Evolutionary conservation across 2,888 invertebrate genomes (phyloP).

Genomic region (Conops quadrifasciatus): DNA sequence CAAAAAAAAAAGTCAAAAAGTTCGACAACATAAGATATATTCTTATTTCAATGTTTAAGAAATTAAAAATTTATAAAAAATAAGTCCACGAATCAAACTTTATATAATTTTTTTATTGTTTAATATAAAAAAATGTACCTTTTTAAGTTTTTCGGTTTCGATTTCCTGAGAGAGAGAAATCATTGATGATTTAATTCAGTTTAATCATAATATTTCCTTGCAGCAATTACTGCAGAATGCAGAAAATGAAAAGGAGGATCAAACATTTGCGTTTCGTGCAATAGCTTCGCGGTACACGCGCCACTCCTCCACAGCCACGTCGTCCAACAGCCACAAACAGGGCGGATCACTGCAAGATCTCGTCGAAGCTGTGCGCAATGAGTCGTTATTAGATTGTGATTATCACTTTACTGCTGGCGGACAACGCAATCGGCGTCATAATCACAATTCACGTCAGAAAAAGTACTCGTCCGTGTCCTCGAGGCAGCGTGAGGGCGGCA

Average conservation of each 20-base stretch:
- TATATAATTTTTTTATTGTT: too few species aligned
- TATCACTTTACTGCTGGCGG: conserved; percentile 54
- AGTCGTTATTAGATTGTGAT: conserved; percentile 61
- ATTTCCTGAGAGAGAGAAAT: too few species aligned
- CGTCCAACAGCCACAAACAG: conserved; percentile 65
- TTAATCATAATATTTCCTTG: conserved; percentile 42
- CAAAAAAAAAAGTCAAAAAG: too few species aligned
- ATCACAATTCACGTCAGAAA: conserved; percentile 61
- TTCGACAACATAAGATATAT: too few species aligned
- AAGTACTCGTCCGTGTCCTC: conserved; percentile 64
- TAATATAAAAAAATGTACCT: too few species aligned
- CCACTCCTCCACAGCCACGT: conserved; percentile 51
- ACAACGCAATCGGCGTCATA: conserved; percentile 53
- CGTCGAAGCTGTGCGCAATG: conserved; percentile 66
- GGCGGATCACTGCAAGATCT: conserved; percentile 72
- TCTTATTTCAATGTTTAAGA: too few species aligned
- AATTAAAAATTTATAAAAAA: too few species aligned
- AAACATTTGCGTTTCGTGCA: conserved; percentile 55
- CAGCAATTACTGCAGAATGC: conserved; percentile 80
- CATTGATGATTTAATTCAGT: not conserved
- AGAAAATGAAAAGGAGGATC: conserved; percentile 75
- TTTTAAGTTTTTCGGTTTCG: too few species aligned
- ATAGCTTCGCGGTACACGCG: conserved; percentile 60
- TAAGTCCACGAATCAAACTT: too few species aligned
- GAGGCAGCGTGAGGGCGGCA: conserved; percentile 73